Evolutionary conservation across 35 echinoderm and acorn worm genomes (phyloP).

Genomic region (Heliocidaris erythrogramma): DNA sequence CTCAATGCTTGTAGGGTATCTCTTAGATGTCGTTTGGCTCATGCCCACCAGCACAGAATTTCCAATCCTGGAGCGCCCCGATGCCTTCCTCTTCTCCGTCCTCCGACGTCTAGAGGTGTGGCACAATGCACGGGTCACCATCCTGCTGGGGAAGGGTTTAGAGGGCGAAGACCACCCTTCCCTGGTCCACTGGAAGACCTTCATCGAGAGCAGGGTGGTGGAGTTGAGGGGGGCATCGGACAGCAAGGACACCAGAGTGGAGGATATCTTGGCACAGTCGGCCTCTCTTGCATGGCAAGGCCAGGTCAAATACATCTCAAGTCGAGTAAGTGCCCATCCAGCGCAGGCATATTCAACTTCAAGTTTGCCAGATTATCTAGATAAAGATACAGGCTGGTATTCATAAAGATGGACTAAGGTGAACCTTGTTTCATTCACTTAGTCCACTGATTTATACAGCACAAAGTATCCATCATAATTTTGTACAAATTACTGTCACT

Average conservation of each 20-base stretch:
- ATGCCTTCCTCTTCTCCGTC: slow-evolving; percentile 14
- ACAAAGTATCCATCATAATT: too few species aligned
- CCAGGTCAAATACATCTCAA: slow-evolving; percentile 38
- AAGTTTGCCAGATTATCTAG: not conserved
- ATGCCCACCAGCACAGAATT: slow-evolving; percentile 38
- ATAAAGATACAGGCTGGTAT: not conserved
- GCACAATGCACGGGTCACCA: not conserved
- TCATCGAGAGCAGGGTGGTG: slow-evolving; percentile 1
- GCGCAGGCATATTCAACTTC: not conserved
- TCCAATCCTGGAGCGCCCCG: slow-evolving; percentile 2
- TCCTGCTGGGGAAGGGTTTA: slow-evolving; percentile 25
- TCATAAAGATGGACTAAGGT: too few species aligned
- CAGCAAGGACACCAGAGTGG: not conserved
- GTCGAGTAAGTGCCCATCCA: slow-evolving; percentile 14
- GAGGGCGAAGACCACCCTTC: slow-evolving; percentile 15
- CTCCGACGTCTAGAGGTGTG: slow-evolving; percentile 36
- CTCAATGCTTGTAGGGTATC: not conserved
- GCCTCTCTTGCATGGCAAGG: slow-evolving; percentile 44
- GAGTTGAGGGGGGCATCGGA: not conserved
- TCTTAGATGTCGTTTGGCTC: slow-evolving; percentile 36
- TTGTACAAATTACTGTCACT: too few species aligned
- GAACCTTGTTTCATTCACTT: not conserved
- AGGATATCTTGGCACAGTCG: slow-evolving; percentile 8
- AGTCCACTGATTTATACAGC: not conserved
- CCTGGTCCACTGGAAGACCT: slow-evolving; percentile 20